Percentiles rank a stretch among this genome's conserved stretches.
Evolutionary conservation across 2,797 vertebrate genomes (phyloP).

Genomic region (Rhinatrema bivittatum): DNA sequence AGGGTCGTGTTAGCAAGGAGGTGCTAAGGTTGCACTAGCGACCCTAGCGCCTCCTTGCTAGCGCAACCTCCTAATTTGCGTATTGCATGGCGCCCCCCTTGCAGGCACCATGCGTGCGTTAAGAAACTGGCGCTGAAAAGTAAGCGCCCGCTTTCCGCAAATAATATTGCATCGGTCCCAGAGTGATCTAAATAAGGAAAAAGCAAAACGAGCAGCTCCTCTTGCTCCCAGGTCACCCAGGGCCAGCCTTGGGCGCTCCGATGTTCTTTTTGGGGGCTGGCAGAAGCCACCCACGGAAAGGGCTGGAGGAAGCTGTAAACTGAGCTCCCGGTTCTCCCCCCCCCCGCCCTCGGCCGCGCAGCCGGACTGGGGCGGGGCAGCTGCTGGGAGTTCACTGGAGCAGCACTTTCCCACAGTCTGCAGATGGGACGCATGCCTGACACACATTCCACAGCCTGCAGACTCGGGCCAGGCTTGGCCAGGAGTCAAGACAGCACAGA

Average conservation of each 20-base stretch:
- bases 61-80: no score
- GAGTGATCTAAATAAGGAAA: no score
- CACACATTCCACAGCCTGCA: conserved; percentile 89
- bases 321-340: conserved; percentile 76
- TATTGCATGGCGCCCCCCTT: no score
- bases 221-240: no score
- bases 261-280: conserved; percentile 35
- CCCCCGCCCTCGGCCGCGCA: conserved; percentile 54
- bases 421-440: conserved; percentile 96
- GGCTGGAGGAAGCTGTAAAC: conserved; percentile 61
- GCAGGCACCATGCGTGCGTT: no score
- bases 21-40: no score
- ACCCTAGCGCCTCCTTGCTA: no score
- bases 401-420: conserved; percentile 98
- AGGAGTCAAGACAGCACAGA: conserved; percentile 57
- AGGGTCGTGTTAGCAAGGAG: no score
- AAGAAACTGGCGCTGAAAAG: no score
- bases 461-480: conserved; percentile 65
- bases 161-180: no score
- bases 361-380: conserved; percentile 70
- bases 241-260: conserved; percentile 11
- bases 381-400: conserved; percentile 84
- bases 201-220: no score
- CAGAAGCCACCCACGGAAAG: conserved; percentile 43
- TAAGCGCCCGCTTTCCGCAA: no score